Conservation (phyloP, 2,797 vertebrate genomes). For the Rhinatrema bivittatum region DNA sequence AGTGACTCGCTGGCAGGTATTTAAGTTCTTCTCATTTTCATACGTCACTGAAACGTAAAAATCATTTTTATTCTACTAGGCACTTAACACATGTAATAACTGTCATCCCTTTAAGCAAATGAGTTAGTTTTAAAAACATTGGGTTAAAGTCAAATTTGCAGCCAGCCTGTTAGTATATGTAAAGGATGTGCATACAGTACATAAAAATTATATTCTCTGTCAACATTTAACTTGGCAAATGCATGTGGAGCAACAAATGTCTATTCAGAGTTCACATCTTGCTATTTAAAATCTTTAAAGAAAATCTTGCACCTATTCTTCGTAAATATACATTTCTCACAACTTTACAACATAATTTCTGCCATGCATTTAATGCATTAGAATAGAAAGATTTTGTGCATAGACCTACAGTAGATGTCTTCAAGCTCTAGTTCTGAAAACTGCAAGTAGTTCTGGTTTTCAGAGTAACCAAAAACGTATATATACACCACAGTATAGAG, state of each 20-base stretch:
- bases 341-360: too few relatives aligned
- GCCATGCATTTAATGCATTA: too few relatives aligned
- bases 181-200: too few relatives aligned
- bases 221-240: neutral
- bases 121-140: conserved; percentile 5
- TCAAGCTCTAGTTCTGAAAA: too few relatives aligned
- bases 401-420: too few relatives aligned
- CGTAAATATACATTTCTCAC: too few relatives aligned
- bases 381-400: too few relatives aligned
- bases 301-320: too few relatives aligned
- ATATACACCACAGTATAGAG: too few relatives aligned
- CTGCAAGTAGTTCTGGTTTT: too few relatives aligned
- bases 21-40: conserved; percentile 18
- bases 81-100: neutral
- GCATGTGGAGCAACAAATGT: neutral
- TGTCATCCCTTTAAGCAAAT: conserved; percentile 4
- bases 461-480: too few relatives aligned
- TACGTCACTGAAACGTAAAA: conserved; percentile 3
- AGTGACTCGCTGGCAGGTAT: neutral
- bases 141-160: conserved; percentile 1
- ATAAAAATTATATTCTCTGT: neutral
- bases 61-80: neutral
- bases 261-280: neutral
- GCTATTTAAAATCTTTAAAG: too few relatives aligned
- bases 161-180: neutral